Percentiles rank a stretch among this genome's conserved stretches.
phyloP scores from a whole-genome alignment of 2,113 vertebrate species.

The Rousettus leschenaultii region DNA sequence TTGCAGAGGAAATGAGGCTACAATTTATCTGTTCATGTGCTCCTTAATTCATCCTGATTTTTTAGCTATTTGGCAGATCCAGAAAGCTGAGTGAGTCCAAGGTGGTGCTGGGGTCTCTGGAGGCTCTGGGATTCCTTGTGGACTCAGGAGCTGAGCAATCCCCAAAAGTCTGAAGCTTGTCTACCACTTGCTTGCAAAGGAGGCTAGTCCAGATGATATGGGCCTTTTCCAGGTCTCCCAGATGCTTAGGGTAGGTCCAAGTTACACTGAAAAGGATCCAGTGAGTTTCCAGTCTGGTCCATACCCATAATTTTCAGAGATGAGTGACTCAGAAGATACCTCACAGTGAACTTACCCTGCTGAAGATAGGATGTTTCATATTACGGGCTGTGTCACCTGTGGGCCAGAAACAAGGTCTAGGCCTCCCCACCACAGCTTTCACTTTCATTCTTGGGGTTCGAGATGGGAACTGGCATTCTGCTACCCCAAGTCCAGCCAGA shows the following conservation, averaged over 20 bases:
- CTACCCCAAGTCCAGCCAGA: neutral
- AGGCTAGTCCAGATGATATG: neutral
- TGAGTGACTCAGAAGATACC: slow-evolving; percentile 52
- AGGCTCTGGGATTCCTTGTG: neutral
- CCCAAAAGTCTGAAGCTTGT: neutral
- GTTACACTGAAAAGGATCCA: slow-evolving; percentile 16
- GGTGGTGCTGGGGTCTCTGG: neutral
- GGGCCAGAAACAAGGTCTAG: neutral
- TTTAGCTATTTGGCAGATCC: neutral
- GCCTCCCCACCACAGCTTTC: neutral
- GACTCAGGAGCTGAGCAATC: neutral
- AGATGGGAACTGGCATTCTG: neutral
- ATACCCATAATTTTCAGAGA: slow-evolving; percentile 29
- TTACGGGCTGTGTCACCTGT: neutral
- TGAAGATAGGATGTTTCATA: neutral
- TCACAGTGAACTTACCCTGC: neutral
- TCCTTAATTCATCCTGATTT: neutral
- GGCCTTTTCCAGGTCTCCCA: slow-evolving; percentile 11
- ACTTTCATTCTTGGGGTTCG: neutral
- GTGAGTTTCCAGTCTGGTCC: slow-evolving; percentile 12
- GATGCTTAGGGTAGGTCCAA: slow-evolving; percentile 31
- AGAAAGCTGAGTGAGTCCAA: neutral
- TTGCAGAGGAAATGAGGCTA: neutral
- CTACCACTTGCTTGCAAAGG: neutral
- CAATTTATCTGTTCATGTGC: neutral